Conservation (phyloP, 1,140 invertebrate genomes). For the Drosophila asahinai region DNA sequence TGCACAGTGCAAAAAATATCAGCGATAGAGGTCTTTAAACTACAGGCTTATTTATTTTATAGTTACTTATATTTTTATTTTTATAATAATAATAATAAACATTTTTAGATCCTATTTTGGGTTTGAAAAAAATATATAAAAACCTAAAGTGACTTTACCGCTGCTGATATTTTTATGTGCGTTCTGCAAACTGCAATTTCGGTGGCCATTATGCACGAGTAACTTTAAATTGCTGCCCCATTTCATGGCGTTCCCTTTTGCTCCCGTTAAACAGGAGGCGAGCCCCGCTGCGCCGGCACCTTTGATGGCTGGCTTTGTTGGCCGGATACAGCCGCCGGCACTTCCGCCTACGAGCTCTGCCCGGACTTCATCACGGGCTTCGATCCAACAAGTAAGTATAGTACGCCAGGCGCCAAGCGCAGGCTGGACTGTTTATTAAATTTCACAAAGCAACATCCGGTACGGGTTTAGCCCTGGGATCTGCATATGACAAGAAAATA, state of each 20-base stretch:
- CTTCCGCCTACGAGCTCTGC: slow-evolving; percentile 89
- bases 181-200: slow-evolving; percentile 34
- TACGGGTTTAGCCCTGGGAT: slow-evolving; percentile 32
- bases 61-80: no score
- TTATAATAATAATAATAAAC: no score
- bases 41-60: no score
- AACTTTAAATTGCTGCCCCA: slow-evolving; percentile 42
- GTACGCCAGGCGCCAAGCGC: background rate
- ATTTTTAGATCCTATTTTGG: no score
- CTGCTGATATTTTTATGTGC: background rate
- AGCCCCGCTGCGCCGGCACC: slow-evolving; percentile 89
- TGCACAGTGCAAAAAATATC: slow-evolving; percentile 12
- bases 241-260: slow-evolving; percentile 6
- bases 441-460: slow-evolving; percentile 52
- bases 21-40: no score
- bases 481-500: slow-evolving; percentile 50
- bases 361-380: slow-evolving; percentile 92
- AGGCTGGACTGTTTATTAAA: slow-evolving; percentile 53
- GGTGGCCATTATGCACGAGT: slow-evolving; percentile 43
- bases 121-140: background rate
- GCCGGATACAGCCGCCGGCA: slow-evolving; percentile 92
- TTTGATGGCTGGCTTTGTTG: slow-evolving; percentile 96
- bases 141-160: background rate
- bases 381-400: slow-evolving; percentile 87
- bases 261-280: slow-evolving; percentile 85